These are phyloP conservation scores for Styela clava DNA, from an alignment of 23 tunicate genomes.

Conservation along the genomic window DNA sequence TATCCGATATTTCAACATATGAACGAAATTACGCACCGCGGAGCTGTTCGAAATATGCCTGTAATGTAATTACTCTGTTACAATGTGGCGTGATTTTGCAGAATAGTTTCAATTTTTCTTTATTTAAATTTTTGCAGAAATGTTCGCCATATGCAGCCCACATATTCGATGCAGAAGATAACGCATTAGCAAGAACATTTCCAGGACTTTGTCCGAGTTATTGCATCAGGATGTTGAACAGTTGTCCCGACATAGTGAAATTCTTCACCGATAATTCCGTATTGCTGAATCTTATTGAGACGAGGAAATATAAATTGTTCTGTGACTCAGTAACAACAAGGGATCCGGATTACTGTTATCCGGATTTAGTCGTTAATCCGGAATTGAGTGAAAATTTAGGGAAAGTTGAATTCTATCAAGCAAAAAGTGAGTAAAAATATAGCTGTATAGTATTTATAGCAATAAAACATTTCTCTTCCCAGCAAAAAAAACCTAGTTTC, in stretches of 20 bases:
- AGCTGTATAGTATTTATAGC: too few relatives aligned
- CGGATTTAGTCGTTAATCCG: conserved; percentile 25
- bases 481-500: too few relatives aligned
- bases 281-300: not conserved
- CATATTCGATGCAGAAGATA: conserved; percentile 54
- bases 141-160: conserved; percentile 97
- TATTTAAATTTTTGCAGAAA: conserved; percentile 36
- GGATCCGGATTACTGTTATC: conserved; percentile 64
- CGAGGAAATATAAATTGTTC: not conserved
- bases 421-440: not conserved
- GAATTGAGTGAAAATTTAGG: conserved; percentile 32
- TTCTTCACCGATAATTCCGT: not conserved
- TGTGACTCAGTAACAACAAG: conserved; percentile 15
- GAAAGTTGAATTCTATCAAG: conserved; percentile 14
- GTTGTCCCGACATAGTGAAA: conserved; percentile 10
- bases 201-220: conserved; percentile 64
- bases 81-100: too few relatives aligned
- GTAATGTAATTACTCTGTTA: too few relatives aligned
- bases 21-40: too few relatives aligned
- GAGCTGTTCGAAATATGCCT: too few relatives aligned
- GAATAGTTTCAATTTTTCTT: too few relatives aligned
- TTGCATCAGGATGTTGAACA: conserved; percentile 10
- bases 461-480: too few relatives aligned
- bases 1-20: too few relatives aligned
- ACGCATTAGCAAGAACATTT: conserved; percentile 25